Conservation (phyloP, 2,888 invertebrate species). For the Bellardia bayeri region DNA sequence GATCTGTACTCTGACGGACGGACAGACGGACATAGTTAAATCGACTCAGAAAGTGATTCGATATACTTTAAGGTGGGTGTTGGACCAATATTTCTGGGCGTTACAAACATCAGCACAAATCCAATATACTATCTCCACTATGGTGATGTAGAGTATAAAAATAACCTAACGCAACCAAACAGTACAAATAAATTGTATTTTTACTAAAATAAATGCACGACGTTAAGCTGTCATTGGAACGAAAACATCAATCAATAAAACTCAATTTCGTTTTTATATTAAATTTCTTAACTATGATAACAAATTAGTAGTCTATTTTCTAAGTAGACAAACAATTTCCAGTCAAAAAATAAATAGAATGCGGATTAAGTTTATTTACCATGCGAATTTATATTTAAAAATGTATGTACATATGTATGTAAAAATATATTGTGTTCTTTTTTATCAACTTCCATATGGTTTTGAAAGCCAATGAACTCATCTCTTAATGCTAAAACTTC, state of each 20-base stretch:
- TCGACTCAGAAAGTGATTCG: no score
- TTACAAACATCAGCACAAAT: no score
- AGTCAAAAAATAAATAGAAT: not conserved
- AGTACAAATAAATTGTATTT: not conserved
- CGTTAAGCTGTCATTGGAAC: not conserved
- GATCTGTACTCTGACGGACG: no score
- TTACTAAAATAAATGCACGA: not conserved
- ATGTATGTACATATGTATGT: not conserved
- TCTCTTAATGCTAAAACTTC: not conserved
- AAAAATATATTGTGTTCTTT: not conserved
- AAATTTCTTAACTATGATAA: not conserved
- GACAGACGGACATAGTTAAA: no score
- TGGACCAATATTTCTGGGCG: no score
- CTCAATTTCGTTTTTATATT: not conserved
- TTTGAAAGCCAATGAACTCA: slow-evolving; percentile 3
- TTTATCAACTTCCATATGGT: not conserved
- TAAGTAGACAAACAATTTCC: not conserved
- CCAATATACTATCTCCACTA: no score
- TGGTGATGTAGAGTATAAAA: not conserved
- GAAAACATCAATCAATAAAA: not conserved
- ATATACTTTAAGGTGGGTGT: no score
- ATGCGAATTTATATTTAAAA: not conserved
- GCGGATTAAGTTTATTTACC: no score
- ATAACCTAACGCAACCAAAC: not conserved
- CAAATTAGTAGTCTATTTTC: not conserved